Conservation (phyloP, 2,797 vertebrate species). For the Dallia pectoralis region DNA sequence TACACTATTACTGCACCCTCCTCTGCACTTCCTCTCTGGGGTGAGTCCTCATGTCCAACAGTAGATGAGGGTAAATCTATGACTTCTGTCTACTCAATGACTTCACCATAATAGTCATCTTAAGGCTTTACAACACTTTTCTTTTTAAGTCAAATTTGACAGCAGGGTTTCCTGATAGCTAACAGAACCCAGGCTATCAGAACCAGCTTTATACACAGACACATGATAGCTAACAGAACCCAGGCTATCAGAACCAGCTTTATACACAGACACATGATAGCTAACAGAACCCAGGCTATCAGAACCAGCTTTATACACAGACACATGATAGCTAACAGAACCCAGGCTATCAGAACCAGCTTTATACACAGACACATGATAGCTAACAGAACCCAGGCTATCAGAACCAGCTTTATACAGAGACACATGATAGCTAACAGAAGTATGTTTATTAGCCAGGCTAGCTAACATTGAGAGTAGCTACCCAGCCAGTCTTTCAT, state of each 20-base stretch:
- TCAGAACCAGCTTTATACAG: too few relatives aligned
- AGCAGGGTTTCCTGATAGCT: not conserved
- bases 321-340: not conserved
- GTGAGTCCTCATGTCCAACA: not conserved
- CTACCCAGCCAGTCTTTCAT: constrained; percentile 34
- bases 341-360: not conserved
- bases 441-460: not conserved
- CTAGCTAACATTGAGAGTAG: constrained; percentile 45
- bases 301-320: not conserved
- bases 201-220: too few relatives aligned
- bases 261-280: not conserved
- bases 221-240: not conserved
- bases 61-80: not conserved
- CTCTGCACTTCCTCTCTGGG: not conserved
- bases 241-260: not conserved
- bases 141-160: not conserved
- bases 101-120: not conserved
- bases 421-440: constrained; percentile 30
- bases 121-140: not conserved
- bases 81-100: not conserved
- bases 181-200: too few relatives aligned
- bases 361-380: not conserved
- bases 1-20: not conserved
- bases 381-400: constrained; percentile 27
- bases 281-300: not conserved